Base-by-base conservation (phyloP, 2,888 invertebrate species). In the Rhamphomyia laevipes region DNA sequence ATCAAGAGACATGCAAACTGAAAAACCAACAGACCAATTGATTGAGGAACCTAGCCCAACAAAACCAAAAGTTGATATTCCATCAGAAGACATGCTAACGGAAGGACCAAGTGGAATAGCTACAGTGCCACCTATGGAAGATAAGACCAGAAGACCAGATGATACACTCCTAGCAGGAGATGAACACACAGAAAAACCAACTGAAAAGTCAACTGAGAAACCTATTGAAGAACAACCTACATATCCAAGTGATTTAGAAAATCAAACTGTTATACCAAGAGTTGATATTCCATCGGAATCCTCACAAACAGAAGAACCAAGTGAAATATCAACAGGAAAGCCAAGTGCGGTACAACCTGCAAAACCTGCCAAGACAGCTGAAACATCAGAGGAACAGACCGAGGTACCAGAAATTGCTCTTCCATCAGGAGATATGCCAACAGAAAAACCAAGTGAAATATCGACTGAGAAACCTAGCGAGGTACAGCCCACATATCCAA, bases 351-450 rank as follows among this genome's bases (percentile, higher is more conserved):
- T 13, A 40, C 15, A n/a, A 31, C 13, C 45, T 12, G 41, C 46
- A 9, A 10, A 33, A 38, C 35, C 45, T 9, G n/a, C 17, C 17
- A 7, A 27, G 23, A 23, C 9, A 15, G 40, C 9, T 33, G 37
- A 47, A 17, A 16, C 23, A 23, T 18, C 46, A n/a, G 33, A 53
- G 23, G 51, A 53, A n/a, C 54, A 55, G 38, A 48, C 44, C 46
- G 52, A 54, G 44, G 52, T 18, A 9, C 35, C 31, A 10, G 35
- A 45, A 16, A 16, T 21, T 12, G n/a, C 27, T 10, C 7, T 21
- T 2, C 17, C 33, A 3, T 47, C 50, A 11, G 46, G 33, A 16
- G 23, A 31, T 6, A 30, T 10, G 10, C 23, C n/a, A 27, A 3
- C 30, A 27, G 23, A 11, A 35, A 17, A 13, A 5, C 4, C 16